phyloP scores from a whole-genome alignment of 2,113 vertebrate genomes.

The Proteles cristata region DNA sequence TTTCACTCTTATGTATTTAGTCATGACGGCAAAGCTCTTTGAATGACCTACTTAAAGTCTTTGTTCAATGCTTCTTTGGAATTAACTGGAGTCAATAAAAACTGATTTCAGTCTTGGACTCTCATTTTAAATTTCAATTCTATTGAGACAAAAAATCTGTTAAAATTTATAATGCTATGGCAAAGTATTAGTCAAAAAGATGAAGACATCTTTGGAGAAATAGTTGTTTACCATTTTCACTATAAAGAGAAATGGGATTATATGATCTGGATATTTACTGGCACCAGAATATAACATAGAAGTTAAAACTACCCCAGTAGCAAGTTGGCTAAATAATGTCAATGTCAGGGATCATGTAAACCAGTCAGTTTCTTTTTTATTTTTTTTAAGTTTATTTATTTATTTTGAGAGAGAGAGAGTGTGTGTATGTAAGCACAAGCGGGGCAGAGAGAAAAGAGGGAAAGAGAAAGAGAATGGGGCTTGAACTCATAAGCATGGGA shows the following conservation, averaged over 20 bases:
- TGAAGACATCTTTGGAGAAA: constrained; percentile 53
- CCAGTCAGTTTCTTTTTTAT: background rate
- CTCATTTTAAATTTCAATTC: constrained; percentile 46
- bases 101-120: background rate
- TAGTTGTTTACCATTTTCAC: background rate
- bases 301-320: background rate
- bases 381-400: no score
- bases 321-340: background rate
- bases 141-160: constrained; percentile 9
- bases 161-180: constrained; percentile 10
- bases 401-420: no score
- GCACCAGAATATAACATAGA: constrained; percentile 6
- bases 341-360: constrained; percentile 32
- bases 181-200: constrained; percentile 53
- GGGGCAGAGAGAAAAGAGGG: no score
- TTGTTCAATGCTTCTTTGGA: background rate
- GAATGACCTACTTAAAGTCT: background rate
- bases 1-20: constrained; percentile 13
- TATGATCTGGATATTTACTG: constrained; percentile 11
- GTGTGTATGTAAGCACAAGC: no score
- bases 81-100: background rate
- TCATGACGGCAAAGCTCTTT: background rate
- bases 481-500: no score
- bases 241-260: background rate
- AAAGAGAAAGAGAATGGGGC: no score